These are phyloP conservation scores for Hepsetus odoe DNA, from an alignment of 2,113 vertebrate genomes.

Conservation along the genomic window DNA sequence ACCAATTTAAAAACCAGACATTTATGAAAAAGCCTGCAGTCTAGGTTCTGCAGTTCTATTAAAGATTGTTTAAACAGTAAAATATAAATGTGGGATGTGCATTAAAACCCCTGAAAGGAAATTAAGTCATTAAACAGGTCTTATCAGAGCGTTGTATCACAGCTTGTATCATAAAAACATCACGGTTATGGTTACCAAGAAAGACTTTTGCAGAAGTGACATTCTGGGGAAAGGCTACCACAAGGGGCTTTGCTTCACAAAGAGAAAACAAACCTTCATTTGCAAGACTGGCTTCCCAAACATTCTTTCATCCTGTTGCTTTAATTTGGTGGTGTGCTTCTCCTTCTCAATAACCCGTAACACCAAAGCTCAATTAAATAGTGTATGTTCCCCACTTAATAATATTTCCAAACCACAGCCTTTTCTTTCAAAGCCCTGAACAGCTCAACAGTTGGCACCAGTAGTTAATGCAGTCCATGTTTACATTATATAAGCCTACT, in stretches of 20 bases:
- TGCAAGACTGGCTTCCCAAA: not conserved
- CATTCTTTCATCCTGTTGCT: too few relatives aligned
- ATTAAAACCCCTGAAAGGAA: not conserved
- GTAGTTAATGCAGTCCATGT: too few relatives aligned
- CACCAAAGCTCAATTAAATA: too few relatives aligned
- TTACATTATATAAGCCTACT: too few relatives aligned
- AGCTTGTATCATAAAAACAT: not conserved
- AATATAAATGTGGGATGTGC: not conserved
- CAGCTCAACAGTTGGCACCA: too few relatives aligned
- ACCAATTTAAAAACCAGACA: not conserved
- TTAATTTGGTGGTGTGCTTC: too few relatives aligned
- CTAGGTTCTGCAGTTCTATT: not conserved
- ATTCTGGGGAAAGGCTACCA: not conserved
- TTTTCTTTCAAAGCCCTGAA: too few relatives aligned
- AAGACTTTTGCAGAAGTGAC: not conserved
- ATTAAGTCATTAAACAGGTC: not conserved
- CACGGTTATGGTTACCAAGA: not conserved
- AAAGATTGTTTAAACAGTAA: not conserved
- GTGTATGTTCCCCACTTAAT: too few relatives aligned
- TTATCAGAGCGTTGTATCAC: not conserved
- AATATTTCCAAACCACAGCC: too few relatives aligned
- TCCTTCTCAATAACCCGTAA: too few relatives aligned
- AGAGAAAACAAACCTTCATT: not conserved
- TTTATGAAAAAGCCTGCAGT: not conserved
- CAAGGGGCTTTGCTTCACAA: not conserved